Percentiles rank a stretch among this genome's conserved stretches.
Evolutionary conservation across 2,797 vertebrate genomes (phyloP).

Genomic region (Diplodus sargus): DNA sequence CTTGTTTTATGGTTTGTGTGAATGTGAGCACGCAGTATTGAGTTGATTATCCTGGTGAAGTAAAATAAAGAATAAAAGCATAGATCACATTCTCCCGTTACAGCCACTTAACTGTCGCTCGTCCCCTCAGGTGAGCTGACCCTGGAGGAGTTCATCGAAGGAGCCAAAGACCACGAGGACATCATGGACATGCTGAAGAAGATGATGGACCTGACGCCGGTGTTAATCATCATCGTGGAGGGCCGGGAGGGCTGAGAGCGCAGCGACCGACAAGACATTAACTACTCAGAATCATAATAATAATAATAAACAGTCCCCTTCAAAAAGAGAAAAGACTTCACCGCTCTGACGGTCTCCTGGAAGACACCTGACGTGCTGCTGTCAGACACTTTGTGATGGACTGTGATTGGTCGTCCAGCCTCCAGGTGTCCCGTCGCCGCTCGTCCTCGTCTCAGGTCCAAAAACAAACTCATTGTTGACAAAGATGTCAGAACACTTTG

Average conservation of each 20-base stretch:
- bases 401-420: background rate
- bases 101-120: background rate
- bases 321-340: background rate
- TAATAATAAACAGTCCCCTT: background rate
- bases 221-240: conserved; percentile 81
- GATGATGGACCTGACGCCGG: conserved; percentile 85
- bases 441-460: background rate
- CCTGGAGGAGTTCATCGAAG: conserved; percentile 85
- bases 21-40: background rate
- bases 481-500: background rate
- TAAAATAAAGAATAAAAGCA: background rate
- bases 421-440: background rate
- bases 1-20: background rate
- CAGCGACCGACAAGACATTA: conserved; percentile 13
- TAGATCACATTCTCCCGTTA: no score
- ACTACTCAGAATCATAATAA: background rate
- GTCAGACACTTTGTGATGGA: background rate
- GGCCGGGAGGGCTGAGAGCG: conserved; percentile 37
- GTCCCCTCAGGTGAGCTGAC: conserved; percentile 82
- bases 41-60: background rate
- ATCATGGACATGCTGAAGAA: conserved; percentile 84
- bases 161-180: conserved; percentile 81
- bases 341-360: background rate
- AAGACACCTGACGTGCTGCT: background rate
- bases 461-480: background rate